Conservation (phyloP, 2,888 invertebrate genomes). For the Hirudinaria manillensis region DNA sequence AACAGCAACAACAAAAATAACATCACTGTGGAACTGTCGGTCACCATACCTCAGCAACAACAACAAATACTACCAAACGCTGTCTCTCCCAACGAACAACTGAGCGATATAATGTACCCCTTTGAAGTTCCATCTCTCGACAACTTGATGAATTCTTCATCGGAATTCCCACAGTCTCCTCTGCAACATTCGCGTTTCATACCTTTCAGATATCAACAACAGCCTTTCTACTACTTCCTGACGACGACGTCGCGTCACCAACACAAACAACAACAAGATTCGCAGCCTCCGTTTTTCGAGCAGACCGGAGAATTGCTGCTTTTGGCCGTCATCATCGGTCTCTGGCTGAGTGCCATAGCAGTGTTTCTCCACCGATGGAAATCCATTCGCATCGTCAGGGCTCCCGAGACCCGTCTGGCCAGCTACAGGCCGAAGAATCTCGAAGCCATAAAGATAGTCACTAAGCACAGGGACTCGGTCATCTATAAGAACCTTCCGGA, state of each 20-base stretch:
- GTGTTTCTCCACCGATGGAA: conserved; percentile 51
- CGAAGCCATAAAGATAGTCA: conserved; percentile 48
- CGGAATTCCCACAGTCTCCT: background rate
- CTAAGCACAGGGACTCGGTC: conserved; percentile 50
- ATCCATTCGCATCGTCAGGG: conserved; percentile 49
- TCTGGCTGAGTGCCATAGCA: conserved; percentile 49
- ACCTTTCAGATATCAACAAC: background rate
- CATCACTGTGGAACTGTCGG: background rate
- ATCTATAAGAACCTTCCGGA: conserved; percentile 50
- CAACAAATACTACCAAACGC: background rate
- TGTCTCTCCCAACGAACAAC: background rate
- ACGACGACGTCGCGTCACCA: conserved; percentile 3
- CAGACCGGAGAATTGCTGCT: conserved; percentile 36
- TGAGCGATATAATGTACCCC: background rate
- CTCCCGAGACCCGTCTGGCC: conserved; percentile 47
- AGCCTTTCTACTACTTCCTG: background rate
- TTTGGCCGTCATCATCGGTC: conserved; percentile 34
- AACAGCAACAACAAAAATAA: background rate
- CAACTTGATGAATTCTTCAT: too few species aligned
- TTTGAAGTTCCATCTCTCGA: too few species aligned
- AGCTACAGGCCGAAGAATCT: conserved; percentile 49
- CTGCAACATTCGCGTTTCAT: background rate
- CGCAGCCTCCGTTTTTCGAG: conserved; percentile 12
- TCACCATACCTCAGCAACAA: background rate
- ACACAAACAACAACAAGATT: conserved; percentile 16